A percentile compares a stretch with the other conserved stretches of the same genome.
phyloP scores from a whole-genome alignment of 2,113 vertebrate genomes.

The Typhlomys cinereus region DNA sequence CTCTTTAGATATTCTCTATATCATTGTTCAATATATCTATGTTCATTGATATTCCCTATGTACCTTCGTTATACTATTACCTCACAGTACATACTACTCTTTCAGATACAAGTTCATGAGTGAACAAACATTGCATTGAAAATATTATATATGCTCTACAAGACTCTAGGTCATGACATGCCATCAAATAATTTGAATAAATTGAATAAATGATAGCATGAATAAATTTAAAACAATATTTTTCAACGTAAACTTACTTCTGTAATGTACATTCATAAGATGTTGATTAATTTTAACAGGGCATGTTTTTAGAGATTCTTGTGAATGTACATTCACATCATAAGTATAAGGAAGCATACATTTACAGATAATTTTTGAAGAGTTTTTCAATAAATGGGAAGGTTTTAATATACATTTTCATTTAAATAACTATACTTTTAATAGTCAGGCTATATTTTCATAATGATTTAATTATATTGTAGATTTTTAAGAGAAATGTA shows the following conservation, averaged over 20 bases:
- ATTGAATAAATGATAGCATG: not conserved
- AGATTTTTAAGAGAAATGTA: not conserved
- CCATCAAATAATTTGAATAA: not conserved
- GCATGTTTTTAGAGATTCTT: not conserved
- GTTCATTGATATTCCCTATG: rapidly evolving
- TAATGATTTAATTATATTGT: not conserved
- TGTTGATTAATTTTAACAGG: not conserved
- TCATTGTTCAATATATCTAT: too few relatives aligned
- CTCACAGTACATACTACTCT: not conserved
- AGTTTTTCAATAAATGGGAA: not conserved
- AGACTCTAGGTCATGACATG: not conserved
- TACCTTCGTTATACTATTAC: not conserved
- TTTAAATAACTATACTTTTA: not conserved
- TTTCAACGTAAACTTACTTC: not conserved
- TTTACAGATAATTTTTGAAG: not conserved
- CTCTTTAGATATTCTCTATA: too few relatives aligned
- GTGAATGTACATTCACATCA: not conserved
- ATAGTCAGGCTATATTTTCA: not conserved
- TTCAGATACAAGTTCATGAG: not conserved
- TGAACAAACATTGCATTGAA: not conserved
- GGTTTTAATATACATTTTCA: not conserved
- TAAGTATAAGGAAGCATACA: not conserved
- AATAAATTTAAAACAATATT: not conserved
- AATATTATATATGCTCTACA: not conserved
- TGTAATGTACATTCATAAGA: not conserved